Percentiles rank a stretch among this genome's conserved stretches.
These are phyloP conservation scores for Eupithecia abbreviata DNA, from an alignment of 2,888 invertebrate genomes.

Conservation along the genomic window DNA sequence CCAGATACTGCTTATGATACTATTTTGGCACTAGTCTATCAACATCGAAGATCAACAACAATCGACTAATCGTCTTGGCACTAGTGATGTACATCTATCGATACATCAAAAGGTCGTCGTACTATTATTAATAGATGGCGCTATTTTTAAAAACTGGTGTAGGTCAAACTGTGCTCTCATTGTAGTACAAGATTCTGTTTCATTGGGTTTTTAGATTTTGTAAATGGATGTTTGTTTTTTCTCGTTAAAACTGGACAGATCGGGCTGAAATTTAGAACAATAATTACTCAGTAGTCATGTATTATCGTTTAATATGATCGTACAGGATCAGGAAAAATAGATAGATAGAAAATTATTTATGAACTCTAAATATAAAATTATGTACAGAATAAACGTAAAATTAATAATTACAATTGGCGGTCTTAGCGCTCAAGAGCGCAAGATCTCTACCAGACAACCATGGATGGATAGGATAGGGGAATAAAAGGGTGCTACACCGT, in stretches of 20 bases:
- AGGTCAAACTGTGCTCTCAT: conserved; percentile 35
- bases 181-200: conserved; percentile 10
- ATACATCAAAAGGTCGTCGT: conserved; percentile 49
- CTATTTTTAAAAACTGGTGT: conserved; percentile 37
- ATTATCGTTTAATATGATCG: neutral
- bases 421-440: too few species aligned
- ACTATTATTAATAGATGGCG: conserved; percentile 43
- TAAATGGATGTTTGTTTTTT: neutral
- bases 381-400: too few species aligned
- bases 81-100: conserved; percentile 40
- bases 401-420: too few species aligned
- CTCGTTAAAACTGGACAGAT: neutral
- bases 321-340: neutral
- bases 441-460: too few species aligned
- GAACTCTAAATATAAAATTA: too few species aligned
- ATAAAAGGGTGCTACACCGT: too few species aligned
- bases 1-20: too few species aligned
- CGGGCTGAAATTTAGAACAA: neutral
- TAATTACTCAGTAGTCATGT: neutral
- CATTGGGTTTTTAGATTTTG: conserved; percentile 3
- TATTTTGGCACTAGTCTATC: conserved; percentile 22
- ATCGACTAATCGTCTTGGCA: conserved; percentile 34
- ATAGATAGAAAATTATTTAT: too few species aligned
- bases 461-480: too few species aligned
- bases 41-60: neutral